phyloP scores from a whole-genome alignment of 2,113 vertebrate genomes.

The Gavia stellata region DNA sequence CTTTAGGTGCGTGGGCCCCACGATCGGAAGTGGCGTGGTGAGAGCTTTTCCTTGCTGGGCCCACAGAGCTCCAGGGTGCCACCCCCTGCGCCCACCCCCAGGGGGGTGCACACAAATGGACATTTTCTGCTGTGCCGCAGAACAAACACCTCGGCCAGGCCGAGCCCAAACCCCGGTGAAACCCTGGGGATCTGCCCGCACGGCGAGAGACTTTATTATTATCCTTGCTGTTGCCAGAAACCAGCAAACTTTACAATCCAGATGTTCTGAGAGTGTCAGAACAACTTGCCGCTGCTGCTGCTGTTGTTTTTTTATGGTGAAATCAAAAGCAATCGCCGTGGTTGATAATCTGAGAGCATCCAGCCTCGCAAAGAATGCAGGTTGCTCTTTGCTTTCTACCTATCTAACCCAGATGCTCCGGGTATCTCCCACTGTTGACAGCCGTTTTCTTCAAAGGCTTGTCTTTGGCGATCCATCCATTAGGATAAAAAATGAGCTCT shows the following conservation, averaged over 20 bases:
- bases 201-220: neutral
- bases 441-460: conserved; percentile 34
- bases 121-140: neutral
- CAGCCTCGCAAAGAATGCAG: neutral
- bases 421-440: neutral
- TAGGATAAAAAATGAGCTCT: conserved; percentile 30
- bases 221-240: neutral
- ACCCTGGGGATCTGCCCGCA: neutral
- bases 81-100: neutral
- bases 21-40: accelerated
- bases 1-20: accelerated
- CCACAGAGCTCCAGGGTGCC: neutral
- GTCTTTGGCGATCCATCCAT: neutral
- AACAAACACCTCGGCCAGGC: neutral
- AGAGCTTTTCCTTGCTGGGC: neutral
- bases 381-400: neutral
- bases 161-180: neutral
- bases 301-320: neutral
- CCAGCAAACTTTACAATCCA: conserved; percentile 14
- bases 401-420: conserved; percentile 23
- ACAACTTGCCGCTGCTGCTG: neutral
- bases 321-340: neutral
- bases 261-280: neutral
- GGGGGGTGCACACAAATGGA: neutral
- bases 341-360: neutral